Percentiles rank a stretch among this genome's conserved stretches.
Evolutionary conservation across 2,113 vertebrate genomes (phyloP).

Genomic region (Engystomops pustulosus): DNA sequence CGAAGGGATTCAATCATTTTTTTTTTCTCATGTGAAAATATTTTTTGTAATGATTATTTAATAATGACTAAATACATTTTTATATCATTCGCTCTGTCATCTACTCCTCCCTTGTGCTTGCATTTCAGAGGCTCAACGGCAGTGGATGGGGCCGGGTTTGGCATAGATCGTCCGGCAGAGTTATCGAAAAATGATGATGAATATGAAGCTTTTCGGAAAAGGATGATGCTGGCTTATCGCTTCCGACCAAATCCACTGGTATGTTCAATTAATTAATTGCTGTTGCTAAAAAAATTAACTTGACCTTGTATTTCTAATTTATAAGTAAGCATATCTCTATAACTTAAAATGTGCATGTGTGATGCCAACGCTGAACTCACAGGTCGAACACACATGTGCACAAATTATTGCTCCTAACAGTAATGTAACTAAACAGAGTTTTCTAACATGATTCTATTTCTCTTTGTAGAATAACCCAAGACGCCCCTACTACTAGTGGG

Average conservation of each 20-base stretch:
- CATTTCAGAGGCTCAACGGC: slow-evolving; percentile 81
- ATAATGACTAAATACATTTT: neutral
- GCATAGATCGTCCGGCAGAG: slow-evolving; percentile 89
- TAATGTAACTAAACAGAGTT: too few species aligned
- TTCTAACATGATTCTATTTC: slow-evolving; percentile 39
- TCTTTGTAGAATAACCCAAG: slow-evolving; percentile 90
- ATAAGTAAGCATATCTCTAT: too few species aligned
- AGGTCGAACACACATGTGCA: too few species aligned
- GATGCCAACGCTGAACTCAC: too few species aligned
- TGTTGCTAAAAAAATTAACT: too few species aligned
- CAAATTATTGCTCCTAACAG: too few species aligned
- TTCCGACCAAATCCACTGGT: slow-evolving; percentile 96
- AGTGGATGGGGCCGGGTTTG: slow-evolving; percentile 89
- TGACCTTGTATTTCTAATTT: too few species aligned
- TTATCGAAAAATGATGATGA: slow-evolving; percentile 89
- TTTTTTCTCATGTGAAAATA: neutral
- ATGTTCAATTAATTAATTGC: slow-evolving; percentile 16
- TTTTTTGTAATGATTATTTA: too few species aligned
- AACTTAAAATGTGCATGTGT: too few species aligned
- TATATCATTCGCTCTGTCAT: too few species aligned
- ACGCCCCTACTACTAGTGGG: slow-evolving; percentile 93
- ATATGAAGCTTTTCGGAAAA: slow-evolving; percentile 94
- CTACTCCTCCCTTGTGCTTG: neutral
- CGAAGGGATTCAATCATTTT: too few species aligned
- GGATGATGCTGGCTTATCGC: slow-evolving; percentile 98